These are phyloP conservation scores for Amphiduros pacificus DNA, from an alignment of 2,888 invertebrate genomes.

Conservation along the genomic window DNA sequence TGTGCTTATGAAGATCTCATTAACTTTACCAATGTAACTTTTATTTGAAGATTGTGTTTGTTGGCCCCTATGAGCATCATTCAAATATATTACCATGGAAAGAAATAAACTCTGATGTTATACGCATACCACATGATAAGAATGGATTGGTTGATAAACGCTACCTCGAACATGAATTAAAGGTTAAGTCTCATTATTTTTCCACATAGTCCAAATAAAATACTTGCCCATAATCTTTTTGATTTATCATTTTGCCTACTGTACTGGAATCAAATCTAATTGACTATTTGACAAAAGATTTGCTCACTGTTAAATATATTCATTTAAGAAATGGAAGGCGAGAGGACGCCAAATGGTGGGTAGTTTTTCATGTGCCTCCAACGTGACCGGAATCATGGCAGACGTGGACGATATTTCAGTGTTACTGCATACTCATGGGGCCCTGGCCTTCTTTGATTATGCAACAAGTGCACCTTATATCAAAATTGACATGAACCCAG, in stretches of 20 bases:
- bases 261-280: no score
- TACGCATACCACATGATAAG: slow-evolving; percentile 76
- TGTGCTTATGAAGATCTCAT: no score
- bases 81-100: slow-evolving; percentile 45
- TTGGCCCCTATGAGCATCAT: slow-evolving; percentile 32
- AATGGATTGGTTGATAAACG: slow-evolving; percentile 79
- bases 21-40: no score
- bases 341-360: slow-evolving; percentile 74
- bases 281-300: no score
- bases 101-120: slow-evolving; percentile 71
- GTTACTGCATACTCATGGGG: slow-evolving; percentile 37
- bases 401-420: slow-evolving; percentile 34
- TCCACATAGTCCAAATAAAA: no score
- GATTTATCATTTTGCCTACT: no score
- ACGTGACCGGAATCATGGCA: slow-evolving; percentile 43
- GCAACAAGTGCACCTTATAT: slow-evolving; percentile 40
- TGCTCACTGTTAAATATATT: no score
- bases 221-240: no score
- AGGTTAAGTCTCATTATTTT: slow-evolving; percentile 58
- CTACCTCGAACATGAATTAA: slow-evolving; percentile 73
- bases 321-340: slow-evolving; percentile 45
- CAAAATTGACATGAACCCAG: slow-evolving; percentile 38
- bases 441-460: slow-evolving; percentile 39
- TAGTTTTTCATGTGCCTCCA: slow-evolving; percentile 72
- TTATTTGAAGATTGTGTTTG: slow-evolving; percentile 7